Evolutionary conservation across 2,797 vertebrate species (phyloP).

Genomic region (Salmo trutta): DNA sequence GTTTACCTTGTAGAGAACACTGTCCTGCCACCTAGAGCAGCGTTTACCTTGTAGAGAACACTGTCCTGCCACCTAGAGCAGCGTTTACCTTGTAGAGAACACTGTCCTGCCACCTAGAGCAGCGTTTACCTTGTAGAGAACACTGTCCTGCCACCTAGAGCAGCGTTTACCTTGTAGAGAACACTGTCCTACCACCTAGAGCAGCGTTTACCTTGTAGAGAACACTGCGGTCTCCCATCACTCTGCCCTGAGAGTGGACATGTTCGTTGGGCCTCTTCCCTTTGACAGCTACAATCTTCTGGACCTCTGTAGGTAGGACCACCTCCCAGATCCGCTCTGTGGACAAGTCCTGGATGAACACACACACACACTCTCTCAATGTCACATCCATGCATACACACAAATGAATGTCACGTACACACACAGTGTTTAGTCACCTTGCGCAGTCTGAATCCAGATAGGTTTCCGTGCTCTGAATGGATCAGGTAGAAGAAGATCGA

Average conservation of each 20-base stretch:
- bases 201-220: slow-evolving; percentile 88
- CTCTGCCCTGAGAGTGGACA: slow-evolving; percentile 95
- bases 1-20: no score
- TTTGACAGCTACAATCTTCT: slow-evolving; percentile 87
- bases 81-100: no score
- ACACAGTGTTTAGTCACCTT: slow-evolving; percentile 72
- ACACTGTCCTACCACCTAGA: no score
- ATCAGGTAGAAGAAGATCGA: slow-evolving; percentile 92
- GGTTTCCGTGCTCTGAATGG: slow-evolving; percentile 83
- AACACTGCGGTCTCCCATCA: slow-evolving; percentile 98
- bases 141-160: no score
- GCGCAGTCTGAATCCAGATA: slow-evolving; percentile 89
- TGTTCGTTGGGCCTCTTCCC: slow-evolving; percentile 93
- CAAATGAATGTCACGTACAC: background rate
- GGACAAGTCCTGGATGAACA: slow-evolving; percentile 81
- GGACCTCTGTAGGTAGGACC: slow-evolving; percentile 83
- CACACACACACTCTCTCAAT: background rate
- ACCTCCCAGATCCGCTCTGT: slow-evolving; percentile 94
- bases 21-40: no score
- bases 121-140: no score
- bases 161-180: no score
- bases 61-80: no score
- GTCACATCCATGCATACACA: background rate
- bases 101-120: no score
- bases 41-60: no score